Evolutionary conservation across 1,140 invertebrate genomes (phyloP).

Genomic region (Trichonephila inaurata): DNA sequence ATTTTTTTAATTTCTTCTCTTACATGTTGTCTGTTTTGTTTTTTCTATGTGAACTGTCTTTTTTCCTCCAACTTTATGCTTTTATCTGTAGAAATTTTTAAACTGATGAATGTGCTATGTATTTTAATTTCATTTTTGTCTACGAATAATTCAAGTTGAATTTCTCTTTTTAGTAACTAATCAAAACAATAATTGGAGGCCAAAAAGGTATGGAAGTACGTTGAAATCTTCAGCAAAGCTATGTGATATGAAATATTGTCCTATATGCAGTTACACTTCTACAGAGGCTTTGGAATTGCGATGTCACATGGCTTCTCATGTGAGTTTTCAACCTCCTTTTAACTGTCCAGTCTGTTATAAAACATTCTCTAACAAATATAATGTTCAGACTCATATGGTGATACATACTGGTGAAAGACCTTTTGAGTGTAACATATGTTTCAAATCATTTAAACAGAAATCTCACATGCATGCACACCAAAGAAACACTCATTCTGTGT

Average conservation of each 20-base stretch:
- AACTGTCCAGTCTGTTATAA: conserved; percentile 83
- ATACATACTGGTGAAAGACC: conserved; percentile 98
- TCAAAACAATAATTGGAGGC: conserved; percentile 16
- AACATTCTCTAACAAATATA: conserved; percentile 87
- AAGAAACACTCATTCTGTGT: conserved; percentile 56
- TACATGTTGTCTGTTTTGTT: too few relatives aligned
- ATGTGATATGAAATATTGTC: conserved; percentile 45
- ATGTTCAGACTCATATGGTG: conserved; percentile 95
- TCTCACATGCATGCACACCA: conserved; percentile 67
- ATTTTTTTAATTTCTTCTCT: too few relatives aligned
- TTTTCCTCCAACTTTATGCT: too few relatives aligned
- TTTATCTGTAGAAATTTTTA: too few relatives aligned
- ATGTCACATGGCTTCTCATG: conserved; percentile 61
- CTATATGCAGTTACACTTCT: conserved; percentile 46
- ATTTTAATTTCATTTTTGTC: too few relatives aligned
- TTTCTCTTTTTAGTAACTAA: conserved; percentile 10
- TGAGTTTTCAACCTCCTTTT: conserved; percentile 80
- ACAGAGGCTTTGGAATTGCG: conserved; percentile 46
- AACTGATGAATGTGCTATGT: too few relatives aligned
- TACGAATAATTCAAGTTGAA: too few relatives aligned
- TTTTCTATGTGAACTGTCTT: too few relatives aligned
- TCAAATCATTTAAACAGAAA: conserved; percentile 91
- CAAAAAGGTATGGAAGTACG: neutral
- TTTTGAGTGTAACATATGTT: conserved; percentile 93
- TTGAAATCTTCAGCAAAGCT: neutral